A percentile compares a stretch with the other conserved stretches of the same genome.
These are phyloP conservation scores for Oryzias sinensis DNA, from an alignment of 2,797 vertebrate species.

Conservation along the genomic window DNA sequence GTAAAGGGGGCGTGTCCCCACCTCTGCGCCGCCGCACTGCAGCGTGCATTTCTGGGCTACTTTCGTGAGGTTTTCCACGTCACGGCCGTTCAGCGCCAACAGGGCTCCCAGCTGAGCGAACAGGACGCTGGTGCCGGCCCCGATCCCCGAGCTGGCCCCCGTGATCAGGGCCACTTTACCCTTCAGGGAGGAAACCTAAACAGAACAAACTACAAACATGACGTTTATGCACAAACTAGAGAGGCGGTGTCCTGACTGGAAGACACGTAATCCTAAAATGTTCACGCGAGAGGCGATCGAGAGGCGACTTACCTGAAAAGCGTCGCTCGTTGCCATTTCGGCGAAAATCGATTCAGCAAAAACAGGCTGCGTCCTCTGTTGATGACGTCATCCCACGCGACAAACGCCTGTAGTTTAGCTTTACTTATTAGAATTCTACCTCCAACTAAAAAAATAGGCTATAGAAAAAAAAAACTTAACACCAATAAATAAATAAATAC, in stretches of 20 bases:
- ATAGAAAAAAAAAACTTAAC: no score
- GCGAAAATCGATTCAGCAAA: rapidly evolving
- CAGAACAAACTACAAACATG: background rate
- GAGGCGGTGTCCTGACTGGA: no score
- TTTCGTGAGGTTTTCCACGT: conserved; percentile 75
- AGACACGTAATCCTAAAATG: no score
- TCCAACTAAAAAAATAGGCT: no score
- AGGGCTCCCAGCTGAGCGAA: conserved; percentile 79
- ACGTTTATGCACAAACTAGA: no score
- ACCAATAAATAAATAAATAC: background rate
- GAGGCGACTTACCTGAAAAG: conserved; percentile 59
- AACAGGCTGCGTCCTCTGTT: conserved; percentile 4
- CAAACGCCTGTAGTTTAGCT: background rate
- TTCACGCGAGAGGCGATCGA: no score
- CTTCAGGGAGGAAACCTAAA: conserved; percentile 73
- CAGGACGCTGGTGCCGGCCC: conserved; percentile 76
- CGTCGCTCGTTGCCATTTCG: conserved; percentile 56
- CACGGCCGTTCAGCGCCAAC: conserved; percentile 79
- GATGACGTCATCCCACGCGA: conserved; percentile 38
- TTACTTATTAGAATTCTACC: background rate
- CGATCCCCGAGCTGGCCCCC: conserved; percentile 84
- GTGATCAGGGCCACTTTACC: conserved; percentile 82
- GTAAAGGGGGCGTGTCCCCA: conserved; percentile 10
- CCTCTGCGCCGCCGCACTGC: conserved; percentile 64
- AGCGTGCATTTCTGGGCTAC: conserved; percentile 68